Evolutionary conservation across 2,888 invertebrate genomes (phyloP).

Genomic region (Synergus itoensis): DNA sequence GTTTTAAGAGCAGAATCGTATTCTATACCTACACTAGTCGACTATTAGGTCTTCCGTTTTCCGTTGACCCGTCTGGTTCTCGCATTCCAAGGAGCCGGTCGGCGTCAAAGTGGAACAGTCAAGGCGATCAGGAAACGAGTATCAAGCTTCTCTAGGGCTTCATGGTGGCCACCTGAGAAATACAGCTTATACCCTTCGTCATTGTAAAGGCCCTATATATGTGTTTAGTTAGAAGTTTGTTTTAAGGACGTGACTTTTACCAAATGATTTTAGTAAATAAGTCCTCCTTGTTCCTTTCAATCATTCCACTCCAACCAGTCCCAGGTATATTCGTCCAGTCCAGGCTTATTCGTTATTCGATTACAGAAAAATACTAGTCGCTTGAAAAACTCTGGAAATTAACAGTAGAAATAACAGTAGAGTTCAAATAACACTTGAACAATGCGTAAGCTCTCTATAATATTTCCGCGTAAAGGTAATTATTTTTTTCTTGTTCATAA

Average conservation of each 20-base stretch:
- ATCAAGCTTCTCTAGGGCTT: slow-evolving; percentile 41
- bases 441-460: background rate
- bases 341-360: background rate
- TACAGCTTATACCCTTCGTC: slow-evolving; percentile 24
- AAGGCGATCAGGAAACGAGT: slow-evolving; percentile 35
- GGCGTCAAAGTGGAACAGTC: slow-evolving; percentile 40
- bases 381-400: background rate
- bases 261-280: slow-evolving; percentile 63
- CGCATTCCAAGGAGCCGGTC: slow-evolving; percentile 31
- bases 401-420: background rate
- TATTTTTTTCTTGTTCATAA: slow-evolving; percentile 1
- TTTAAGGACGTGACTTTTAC: slow-evolving; percentile 65
- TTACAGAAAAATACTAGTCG: background rate
- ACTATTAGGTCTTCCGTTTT: slow-evolving; percentile 21
- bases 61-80: slow-evolving; percentile 36
- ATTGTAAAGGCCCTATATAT: slow-evolving; percentile 28
- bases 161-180: slow-evolving; percentile 41
- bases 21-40: background rate
- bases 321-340: too few relatives aligned
- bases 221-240: slow-evolving; percentile 56
- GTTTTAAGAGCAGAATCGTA: slow-evolving; percentile 34
- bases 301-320: slow-evolving; percentile 14
- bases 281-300: slow-evolving; percentile 16
- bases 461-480: slow-evolving; percentile 4
- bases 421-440: background rate